phyloP scores from a whole-genome alignment of 2,113 vertebrate species.

The Strigops habroptila region DNA sequence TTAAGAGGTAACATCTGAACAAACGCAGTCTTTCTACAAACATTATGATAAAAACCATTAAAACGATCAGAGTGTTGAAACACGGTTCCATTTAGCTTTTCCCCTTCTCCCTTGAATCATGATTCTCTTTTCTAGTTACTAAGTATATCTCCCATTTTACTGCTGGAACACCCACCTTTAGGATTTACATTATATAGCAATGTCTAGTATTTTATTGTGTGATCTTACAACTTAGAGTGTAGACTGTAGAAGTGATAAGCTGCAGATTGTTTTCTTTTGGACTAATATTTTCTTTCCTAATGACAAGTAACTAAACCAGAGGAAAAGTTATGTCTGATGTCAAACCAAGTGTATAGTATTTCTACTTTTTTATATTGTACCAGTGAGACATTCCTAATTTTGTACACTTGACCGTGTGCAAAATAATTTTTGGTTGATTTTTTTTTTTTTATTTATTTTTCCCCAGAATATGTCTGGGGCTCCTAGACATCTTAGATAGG shows the following conservation, averaged over 20 bases:
- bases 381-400: background rate
- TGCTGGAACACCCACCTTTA: background rate
- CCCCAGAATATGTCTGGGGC: background rate
- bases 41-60: background rate
- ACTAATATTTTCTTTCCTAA: background rate
- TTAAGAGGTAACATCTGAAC: background rate
- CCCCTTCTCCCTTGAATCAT: background rate
- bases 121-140: background rate
- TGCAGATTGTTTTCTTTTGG: background rate
- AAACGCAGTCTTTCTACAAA: background rate
- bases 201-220: background rate
- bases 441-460: background rate
- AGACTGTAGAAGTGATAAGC: background rate
- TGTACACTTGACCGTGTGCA: background rate
- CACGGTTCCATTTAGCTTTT: background rate
- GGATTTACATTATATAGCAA: background rate
- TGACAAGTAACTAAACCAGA: background rate
- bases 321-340: background rate
- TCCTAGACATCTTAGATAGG: background rate
- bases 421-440: background rate
- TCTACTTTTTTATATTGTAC: background rate
- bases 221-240: background rate
- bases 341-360: background rate
- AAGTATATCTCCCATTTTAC: background rate
- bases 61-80: background rate